Conservation (phyloP, 2,888 invertebrate species). For the Calephelis perditalis region DNA sequence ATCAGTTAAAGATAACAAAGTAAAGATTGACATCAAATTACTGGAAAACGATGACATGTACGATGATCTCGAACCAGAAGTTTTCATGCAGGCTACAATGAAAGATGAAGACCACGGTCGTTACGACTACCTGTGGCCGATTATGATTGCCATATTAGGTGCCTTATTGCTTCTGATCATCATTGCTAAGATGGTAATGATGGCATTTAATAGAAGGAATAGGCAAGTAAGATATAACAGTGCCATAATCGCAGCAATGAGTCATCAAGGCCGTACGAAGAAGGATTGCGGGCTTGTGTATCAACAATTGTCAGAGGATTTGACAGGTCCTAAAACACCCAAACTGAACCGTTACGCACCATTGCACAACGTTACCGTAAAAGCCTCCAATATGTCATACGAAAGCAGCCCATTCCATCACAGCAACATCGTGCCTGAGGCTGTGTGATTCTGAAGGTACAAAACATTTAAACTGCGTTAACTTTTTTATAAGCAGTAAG, state of each 20-base stretch:
- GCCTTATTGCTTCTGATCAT: slow-evolving; percentile 75
- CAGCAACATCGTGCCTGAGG: slow-evolving; percentile 80
- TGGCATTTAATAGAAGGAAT: slow-evolving; percentile 51
- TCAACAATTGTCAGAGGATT: slow-evolving; percentile 87
- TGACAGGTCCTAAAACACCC: slow-evolving; percentile 82
- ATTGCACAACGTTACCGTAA: slow-evolving; percentile 67
- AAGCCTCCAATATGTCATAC: slow-evolving; percentile 73
- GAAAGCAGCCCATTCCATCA: slow-evolving; percentile 81
- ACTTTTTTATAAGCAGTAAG: slow-evolving; percentile 68
- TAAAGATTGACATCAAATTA: slow-evolving; percentile 55
- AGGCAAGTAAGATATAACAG: slow-evolving; percentile 69
- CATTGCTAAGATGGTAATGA: slow-evolving; percentile 71
- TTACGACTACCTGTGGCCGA: slow-evolving; percentile 77
- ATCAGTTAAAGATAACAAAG: slow-evolving; percentile 34
- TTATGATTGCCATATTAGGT: slow-evolving; percentile 77
- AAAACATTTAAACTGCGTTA: slow-evolving; percentile 54
- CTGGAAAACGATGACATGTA: slow-evolving; percentile 51
- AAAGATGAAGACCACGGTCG: slow-evolving; percentile 58
- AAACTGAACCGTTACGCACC: slow-evolving; percentile 82
- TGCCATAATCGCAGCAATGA: slow-evolving; percentile 75
- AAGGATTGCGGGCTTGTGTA: slow-evolving; percentile 87
- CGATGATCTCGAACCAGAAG: slow-evolving; percentile 48
- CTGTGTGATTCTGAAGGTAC: slow-evolving; percentile 65
- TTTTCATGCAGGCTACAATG: slow-evolving; percentile 50
- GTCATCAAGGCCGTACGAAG: slow-evolving; percentile 75